Percentiles rank a stretch among this genome's conserved stretches.
Evolutionary conservation across 2,113 vertebrate species (phyloP).

Genomic region (Prochilodus magdalenae): DNA sequence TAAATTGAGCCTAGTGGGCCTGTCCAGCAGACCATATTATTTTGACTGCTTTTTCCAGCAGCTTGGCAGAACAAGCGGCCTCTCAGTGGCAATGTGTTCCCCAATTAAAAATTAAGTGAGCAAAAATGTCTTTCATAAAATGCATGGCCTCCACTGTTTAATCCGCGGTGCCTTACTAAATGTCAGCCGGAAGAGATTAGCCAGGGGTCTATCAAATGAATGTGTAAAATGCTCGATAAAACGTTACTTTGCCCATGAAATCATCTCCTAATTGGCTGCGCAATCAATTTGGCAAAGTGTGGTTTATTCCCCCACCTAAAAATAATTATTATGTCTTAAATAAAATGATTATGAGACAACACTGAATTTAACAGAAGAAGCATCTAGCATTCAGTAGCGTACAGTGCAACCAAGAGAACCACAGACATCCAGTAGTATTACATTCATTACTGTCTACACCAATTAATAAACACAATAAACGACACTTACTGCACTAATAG

Average conservation of each 20-base stretch:
- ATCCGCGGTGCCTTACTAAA: slow-evolving; percentile 70
- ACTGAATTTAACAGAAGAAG: not conserved
- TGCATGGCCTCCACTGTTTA: slow-evolving; percentile 69
- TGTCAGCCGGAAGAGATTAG: slow-evolving; percentile 67
- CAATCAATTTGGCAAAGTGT: slow-evolving; percentile 57
- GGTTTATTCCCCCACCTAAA: slow-evolving; percentile 24
- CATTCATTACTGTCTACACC: not conserved
- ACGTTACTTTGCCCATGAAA: slow-evolving; percentile 70
- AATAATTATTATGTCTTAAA: slow-evolving; percentile 39
- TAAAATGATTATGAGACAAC: slow-evolving; percentile 29
- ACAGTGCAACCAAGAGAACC: not conserved
- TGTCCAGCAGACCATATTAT: slow-evolving; percentile 10
- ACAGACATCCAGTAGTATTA: slow-evolving; percentile 12
- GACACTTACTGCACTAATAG: not conserved
- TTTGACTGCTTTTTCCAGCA: slow-evolving; percentile 28
- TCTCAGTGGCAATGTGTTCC: slow-evolving; percentile 60
- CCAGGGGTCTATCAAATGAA: slow-evolving; percentile 65
- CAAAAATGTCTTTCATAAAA: slow-evolving; percentile 77
- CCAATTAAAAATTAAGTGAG: slow-evolving; percentile 78
- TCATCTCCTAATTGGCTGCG: slow-evolving; percentile 67
- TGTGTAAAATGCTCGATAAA: slow-evolving; percentile 73
- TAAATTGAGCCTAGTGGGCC: slow-evolving; percentile 1
- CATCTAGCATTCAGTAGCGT: not conserved
- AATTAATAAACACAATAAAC: not conserved
- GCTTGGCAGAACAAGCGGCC: slow-evolving; percentile 27